phyloP scores from a whole-genome alignment of 2,888 invertebrate species.

The Trissolcus brochymenae region DNA sequence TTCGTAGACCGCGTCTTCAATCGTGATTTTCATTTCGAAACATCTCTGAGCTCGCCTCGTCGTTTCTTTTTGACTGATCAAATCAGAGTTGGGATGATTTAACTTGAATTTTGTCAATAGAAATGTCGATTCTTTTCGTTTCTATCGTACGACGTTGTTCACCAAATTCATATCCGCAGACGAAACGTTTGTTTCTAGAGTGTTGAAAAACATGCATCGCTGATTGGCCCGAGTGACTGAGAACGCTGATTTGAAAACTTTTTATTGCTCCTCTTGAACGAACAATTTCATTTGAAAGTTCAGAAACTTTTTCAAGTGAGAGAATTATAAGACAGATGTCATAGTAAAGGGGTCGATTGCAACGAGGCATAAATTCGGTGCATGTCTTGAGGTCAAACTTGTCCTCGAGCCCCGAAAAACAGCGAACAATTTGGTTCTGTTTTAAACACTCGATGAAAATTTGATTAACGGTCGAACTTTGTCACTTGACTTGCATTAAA shows the following conservation, averaged over 20 bases:
- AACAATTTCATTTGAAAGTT: constrained; percentile 7
- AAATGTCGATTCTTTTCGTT: neutral
- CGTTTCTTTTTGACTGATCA: constrained; percentile 24
- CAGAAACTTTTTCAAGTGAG: neutral
- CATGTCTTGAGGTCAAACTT: constrained; percentile 63
- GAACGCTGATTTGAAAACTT: no score
- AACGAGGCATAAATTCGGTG: constrained; percentile 61
- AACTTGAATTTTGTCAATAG: constrained; percentile 47
- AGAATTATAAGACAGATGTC: constrained; percentile 43
- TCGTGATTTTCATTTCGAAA: constrained; percentile 38
- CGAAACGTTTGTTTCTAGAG: neutral
- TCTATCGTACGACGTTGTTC: no score
- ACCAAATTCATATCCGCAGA: neutral
- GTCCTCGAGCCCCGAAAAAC: constrained; percentile 59
- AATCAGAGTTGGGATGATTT: constrained; percentile 49
- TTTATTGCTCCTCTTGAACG: no score
- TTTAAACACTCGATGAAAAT: constrained; percentile 14
- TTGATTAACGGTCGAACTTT: constrained; percentile 33
- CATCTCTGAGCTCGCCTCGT: constrained; percentile 16
- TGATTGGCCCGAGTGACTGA: no score
- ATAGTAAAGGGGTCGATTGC: constrained; percentile 41
- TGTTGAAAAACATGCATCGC: no score
- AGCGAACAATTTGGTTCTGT: constrained; percentile 50
- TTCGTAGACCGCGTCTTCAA: constrained; percentile 49
- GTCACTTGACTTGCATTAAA: constrained; percentile 9